Evolutionary conservation across 2,888 invertebrate genomes (phyloP), one percentile per base, ranked within the genome.

Genomic region (Noctua fimbriata): DNA sequence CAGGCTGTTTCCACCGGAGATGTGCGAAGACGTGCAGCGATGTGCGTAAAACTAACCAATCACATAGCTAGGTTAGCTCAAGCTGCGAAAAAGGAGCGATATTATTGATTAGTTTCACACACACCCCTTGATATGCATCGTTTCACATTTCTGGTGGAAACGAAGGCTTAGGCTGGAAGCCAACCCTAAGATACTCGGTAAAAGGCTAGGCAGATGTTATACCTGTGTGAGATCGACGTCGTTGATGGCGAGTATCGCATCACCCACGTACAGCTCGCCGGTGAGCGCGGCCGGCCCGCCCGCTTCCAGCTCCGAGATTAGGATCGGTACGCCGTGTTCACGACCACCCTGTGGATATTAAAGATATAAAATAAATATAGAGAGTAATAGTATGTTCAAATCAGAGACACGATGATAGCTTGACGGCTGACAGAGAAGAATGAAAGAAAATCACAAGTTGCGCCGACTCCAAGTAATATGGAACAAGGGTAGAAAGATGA

Each of bases 301-400:
- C 79, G 97, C 97, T 92, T 98, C 98, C 92, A 99, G 97, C 95
- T 98, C 98, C 0, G 98, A 98, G 91, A 99, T 98, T 82, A 99
- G 95, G 87, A 99, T 98, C 0, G 98, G 98, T 63, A 98, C 98
- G 28, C 98, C 98, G 95, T 99, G 98, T 92, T 99, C 99, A 84
- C 98, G 97, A 1, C 98, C 98, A 76, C 98, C 98, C 98, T 98
- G 92, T 12, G 90, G 18, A 2, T 10, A n/a, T 67, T 4, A 9
- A n/a, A 66, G 1, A 32, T n/a, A 4, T 58, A 14, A n/a, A n/a
- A 14, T 24, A 24, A 12, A 52, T 6, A 21, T 18, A 52, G 18
- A 18, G 52, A 52, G 21, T 4, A 36, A 4, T 36, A 36, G 36
- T 9, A 52, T 52, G 3, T 9, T 52, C 2, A 21, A 21, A 52